A percentile compares a stretch with the other conserved stretches of the same genome.
phyloP scores from a whole-genome alignment of 2,113 vertebrate genomes.

The Erythrocercus mccallii region DNA sequence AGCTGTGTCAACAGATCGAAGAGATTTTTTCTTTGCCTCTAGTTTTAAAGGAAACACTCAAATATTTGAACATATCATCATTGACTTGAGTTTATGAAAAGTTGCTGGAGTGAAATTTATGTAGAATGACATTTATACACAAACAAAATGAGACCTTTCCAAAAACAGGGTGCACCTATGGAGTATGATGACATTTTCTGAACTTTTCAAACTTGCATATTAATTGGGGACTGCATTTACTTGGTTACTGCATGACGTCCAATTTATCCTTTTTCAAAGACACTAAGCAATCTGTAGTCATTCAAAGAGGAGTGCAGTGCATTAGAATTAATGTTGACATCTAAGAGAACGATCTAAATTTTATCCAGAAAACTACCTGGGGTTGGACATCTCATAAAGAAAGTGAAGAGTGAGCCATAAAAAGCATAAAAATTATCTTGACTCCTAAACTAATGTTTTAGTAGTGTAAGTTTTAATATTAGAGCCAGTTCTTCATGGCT shows the following conservation, averaged over 20 bases:
- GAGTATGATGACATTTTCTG: slow-evolving; percentile 59
- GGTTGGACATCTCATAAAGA: not conserved
- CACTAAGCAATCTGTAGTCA: slow-evolving; percentile 34
- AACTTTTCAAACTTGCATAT: slow-evolving; percentile 67
- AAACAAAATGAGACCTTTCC: slow-evolving; percentile 12
- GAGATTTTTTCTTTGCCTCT: slow-evolving; percentile 95
- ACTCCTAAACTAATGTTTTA: not conserved
- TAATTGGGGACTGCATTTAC: slow-evolving; percentile 73
- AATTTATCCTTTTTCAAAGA: slow-evolving; percentile 52
- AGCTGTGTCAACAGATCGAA: slow-evolving; percentile 90
- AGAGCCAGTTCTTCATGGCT: not conserved
- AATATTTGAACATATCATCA: slow-evolving; percentile 92
- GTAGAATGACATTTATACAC: slow-evolving; percentile 29
- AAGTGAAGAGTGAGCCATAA: not conserved
- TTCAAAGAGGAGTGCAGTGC: not conserved
- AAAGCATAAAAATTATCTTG: not conserved
- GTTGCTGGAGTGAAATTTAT: not conserved
- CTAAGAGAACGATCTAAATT: slow-evolving; percentile 10
- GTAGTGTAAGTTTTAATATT: not conserved
- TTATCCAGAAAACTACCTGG: not conserved
- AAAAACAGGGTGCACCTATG: not conserved
- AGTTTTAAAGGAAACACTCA: slow-evolving; percentile 98
- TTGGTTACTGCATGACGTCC: slow-evolving; percentile 72
- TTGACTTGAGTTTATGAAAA: slow-evolving; percentile 93
- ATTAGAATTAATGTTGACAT: slow-evolving; percentile 29